phyloP scores from a whole-genome alignment of 2,113 vertebrate genomes.

The Alaudala cheleensis region DNA sequence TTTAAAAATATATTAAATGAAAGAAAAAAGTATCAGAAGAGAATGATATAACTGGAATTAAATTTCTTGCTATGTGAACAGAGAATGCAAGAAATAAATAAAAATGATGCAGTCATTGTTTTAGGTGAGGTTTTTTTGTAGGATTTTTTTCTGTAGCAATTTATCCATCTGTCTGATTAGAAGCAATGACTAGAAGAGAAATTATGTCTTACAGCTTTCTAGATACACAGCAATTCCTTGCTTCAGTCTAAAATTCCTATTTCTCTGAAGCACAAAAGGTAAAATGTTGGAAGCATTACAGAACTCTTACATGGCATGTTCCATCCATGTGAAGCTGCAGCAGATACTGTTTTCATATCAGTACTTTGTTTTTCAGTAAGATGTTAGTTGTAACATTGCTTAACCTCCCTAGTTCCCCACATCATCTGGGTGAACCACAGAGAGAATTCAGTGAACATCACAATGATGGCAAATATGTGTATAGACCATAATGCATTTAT shows the following conservation, averaged over 20 bases:
- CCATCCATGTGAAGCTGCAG: not conserved
- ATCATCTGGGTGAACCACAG: rapidly evolving
- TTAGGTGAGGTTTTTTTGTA: slow-evolving; percentile 54
- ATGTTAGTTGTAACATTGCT: not conserved
- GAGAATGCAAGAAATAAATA: slow-evolving; percentile 74
- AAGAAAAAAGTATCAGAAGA: slow-evolving; percentile 75
- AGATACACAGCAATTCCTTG: not conserved
- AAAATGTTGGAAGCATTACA: slow-evolving; percentile 10
- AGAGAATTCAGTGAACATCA: not conserved
- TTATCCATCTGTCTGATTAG: slow-evolving; percentile 75
- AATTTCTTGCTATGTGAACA: slow-evolving; percentile 80
- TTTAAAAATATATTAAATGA: slow-evolving; percentile 78
- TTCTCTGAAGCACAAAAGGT: not conserved
- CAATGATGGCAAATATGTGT: not conserved
- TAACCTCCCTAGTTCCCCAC: not conserved
- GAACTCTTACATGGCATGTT: not conserved
- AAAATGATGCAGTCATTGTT: slow-evolving; percentile 74
- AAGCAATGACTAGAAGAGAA: slow-evolving; percentile 58
- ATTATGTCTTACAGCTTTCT: slow-evolving; percentile 45
- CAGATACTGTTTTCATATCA: not conserved
- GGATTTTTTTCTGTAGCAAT: slow-evolving; percentile 52
- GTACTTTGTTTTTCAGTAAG: not conserved
- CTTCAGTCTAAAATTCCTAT: slow-evolving; percentile 22
- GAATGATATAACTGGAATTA: slow-evolving; percentile 77
- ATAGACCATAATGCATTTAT: not conserved